These are phyloP conservation scores for Andrena marginata DNA, from an alignment of 2,888 invertebrate species.

Conservation along the genomic window DNA sequence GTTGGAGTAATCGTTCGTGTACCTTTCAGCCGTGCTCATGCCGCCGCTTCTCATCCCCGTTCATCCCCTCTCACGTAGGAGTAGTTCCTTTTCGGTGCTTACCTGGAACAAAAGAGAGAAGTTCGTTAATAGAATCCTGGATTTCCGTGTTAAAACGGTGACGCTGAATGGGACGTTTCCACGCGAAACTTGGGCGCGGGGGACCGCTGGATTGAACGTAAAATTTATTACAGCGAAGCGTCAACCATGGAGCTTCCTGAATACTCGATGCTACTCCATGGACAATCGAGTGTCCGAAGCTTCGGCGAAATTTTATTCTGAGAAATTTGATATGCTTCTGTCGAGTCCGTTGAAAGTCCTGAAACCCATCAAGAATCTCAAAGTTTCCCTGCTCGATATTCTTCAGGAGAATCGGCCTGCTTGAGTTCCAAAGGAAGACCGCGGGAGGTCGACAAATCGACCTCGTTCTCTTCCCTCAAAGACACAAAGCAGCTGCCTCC, in stretches of 20 bases:
- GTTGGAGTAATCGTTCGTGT: constrained; percentile 31
- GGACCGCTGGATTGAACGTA: too few relatives aligned
- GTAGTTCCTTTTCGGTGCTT: constrained; percentile 31
- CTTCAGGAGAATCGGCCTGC: too few relatives aligned
- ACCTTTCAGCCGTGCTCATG: constrained; percentile 34
- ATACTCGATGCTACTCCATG: too few relatives aligned
- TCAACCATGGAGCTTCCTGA: too few relatives aligned
- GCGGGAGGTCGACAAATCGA: not conserved
- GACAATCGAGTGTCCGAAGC: too few relatives aligned
- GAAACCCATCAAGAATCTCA: too few relatives aligned
- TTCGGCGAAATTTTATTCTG: too few relatives aligned
- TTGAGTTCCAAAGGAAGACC: not conserved
- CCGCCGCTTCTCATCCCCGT: constrained; percentile 29
- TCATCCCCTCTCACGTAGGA: too few relatives aligned
- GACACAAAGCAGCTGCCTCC: not conserved
- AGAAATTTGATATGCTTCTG: too few relatives aligned
- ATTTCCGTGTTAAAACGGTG: not conserved
- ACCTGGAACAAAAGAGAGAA: constrained; percentile 61
- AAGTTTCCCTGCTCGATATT: too few relatives aligned
- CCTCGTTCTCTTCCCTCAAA: not conserved
- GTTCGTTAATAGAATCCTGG: constrained; percentile 16
- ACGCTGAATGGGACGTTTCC: not conserved
- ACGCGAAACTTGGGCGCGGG: not conserved
- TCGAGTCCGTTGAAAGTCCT: too few relatives aligned
- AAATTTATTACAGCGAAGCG: too few relatives aligned